These are phyloP conservation scores for Pheosia gnoma DNA, from an alignment of 2,888 invertebrate species.

Conservation along the genomic window DNA sequence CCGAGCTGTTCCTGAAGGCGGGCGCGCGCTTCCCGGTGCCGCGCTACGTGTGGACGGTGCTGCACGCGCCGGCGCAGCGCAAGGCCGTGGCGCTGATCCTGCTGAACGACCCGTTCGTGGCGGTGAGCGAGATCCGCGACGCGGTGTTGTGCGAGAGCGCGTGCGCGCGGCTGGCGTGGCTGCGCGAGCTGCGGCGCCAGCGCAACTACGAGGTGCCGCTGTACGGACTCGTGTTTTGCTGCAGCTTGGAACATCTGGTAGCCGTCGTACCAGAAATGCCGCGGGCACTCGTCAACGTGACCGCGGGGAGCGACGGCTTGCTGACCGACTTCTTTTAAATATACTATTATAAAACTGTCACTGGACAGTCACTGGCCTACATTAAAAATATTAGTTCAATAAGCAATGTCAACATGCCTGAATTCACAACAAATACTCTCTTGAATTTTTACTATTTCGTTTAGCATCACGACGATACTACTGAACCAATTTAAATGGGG, in stretches of 20 bases:
- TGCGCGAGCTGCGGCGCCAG: conserved; percentile 51
- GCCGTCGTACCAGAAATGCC: conserved; percentile 57
- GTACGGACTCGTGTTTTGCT: conserved; percentile 73
- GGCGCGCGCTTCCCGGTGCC: conserved; percentile 70
- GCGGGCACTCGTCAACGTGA: conserved; percentile 34
- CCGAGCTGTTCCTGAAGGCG: conserved; percentile 44
- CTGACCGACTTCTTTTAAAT: conserved; percentile 44
- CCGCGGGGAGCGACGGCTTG: conserved; percentile 51
- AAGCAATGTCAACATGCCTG: too few species aligned
- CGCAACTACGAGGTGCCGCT: conserved; percentile 68
- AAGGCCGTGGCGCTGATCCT: conserved; percentile 60
- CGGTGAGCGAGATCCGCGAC: conserved; percentile 71
- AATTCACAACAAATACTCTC: too few species aligned
- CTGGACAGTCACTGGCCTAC: too few species aligned
- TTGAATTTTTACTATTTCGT: too few species aligned
- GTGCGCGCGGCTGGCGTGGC: conserved; percentile 64
- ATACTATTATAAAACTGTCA: too few species aligned
- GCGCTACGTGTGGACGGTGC: conserved; percentile 68
- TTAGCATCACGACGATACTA: too few species aligned
- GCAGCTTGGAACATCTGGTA: conserved; percentile 57
- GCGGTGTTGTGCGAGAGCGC: conserved; percentile 70
- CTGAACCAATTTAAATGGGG: too few species aligned
- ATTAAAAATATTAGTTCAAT: too few species aligned
- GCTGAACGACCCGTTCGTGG: conserved; percentile 74
- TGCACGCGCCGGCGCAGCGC: conserved; percentile 40